Conservation (phyloP, 2,113 vertebrate species). For the Myotis davidii region DNA sequence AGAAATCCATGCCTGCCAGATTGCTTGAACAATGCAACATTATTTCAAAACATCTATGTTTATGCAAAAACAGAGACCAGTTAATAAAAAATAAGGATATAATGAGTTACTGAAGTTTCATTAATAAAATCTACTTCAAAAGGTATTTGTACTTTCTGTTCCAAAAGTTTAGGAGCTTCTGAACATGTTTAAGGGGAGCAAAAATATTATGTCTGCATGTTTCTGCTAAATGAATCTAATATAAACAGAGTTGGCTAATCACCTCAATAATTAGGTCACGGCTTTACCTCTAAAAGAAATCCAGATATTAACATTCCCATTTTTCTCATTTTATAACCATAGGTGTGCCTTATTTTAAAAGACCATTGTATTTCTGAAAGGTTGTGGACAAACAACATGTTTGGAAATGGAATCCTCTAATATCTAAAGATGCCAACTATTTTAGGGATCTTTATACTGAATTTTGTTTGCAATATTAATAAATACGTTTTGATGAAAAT, state of each 20-base stretch:
- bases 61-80: neutral
- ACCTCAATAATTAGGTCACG: neutral
- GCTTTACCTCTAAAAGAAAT: constrained; percentile 22
- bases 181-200: neutral
- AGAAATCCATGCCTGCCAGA: neutral
- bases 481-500: constrained; percentile 36
- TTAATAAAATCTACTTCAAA: constrained; percentile 25
- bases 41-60: constrained; percentile 22
- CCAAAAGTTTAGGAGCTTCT: neutral
- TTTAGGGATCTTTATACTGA: neutral
- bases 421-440: neutral
- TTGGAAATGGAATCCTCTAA: constrained; percentile 12
- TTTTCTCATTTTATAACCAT: constrained; percentile 27
- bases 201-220: constrained; percentile 1
- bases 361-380: neutral
- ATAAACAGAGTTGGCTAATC: neutral
- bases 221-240: constrained; percentile 39
- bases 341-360: constrained; percentile 13
- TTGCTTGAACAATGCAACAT: neutral
- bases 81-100: neutral
- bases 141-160: neutral
- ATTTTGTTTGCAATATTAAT: neutral
- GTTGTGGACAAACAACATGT: neutral
- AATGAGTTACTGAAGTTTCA: neutral
- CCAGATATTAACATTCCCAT: neutral